Conservation (phyloP, 2,797 vertebrate species). For the Bovichtus diacanthus region DNA sequence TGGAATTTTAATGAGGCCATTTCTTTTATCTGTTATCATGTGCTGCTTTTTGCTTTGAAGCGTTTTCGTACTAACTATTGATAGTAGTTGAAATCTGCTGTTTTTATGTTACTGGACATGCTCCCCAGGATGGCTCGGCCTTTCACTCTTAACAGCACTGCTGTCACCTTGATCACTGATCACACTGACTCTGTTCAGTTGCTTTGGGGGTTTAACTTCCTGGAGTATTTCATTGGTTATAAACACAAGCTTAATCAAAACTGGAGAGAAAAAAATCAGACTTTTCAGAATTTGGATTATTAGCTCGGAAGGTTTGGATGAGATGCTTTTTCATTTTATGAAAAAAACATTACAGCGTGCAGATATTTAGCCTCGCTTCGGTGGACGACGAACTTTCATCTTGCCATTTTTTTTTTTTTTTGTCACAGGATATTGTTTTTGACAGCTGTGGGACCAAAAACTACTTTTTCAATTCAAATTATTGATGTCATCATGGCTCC, state of each 20-base stretch:
- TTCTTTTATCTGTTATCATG: constrained; percentile 94
- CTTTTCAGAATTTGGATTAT: constrained; percentile 5
- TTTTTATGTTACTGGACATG: constrained; percentile 95
- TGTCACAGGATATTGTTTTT: constrained; percentile 19
- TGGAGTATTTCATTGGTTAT: constrained; percentile 86
- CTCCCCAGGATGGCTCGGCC: constrained; percentile 89
- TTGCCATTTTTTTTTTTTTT: neutral
- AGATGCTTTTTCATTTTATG: neutral
- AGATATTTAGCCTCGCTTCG: neutral
- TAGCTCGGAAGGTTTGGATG: neutral
- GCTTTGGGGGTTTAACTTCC: constrained; percentile 90
- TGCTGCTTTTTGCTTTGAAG: constrained; percentile 80
- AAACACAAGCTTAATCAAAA: constrained; percentile 85
- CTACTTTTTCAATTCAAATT: constrained; percentile 36
- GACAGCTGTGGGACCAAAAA: constrained; percentile 20
- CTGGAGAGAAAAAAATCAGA: constrained; percentile 71
- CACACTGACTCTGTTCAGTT: constrained; percentile 91
- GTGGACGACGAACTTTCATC: neutral
- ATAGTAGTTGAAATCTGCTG: constrained; percentile 93
- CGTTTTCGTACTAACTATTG: constrained; percentile 91
- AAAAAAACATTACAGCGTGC: neutral
- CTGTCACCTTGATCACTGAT: constrained; percentile 91
- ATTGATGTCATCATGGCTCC: constrained; percentile 46
- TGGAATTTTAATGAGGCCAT: constrained; percentile 94
- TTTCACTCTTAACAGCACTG: constrained; percentile 88